Base-by-base conservation (phyloP, 2,888 invertebrate genomes). In the Ganaspis brasiliensis region DNA sequence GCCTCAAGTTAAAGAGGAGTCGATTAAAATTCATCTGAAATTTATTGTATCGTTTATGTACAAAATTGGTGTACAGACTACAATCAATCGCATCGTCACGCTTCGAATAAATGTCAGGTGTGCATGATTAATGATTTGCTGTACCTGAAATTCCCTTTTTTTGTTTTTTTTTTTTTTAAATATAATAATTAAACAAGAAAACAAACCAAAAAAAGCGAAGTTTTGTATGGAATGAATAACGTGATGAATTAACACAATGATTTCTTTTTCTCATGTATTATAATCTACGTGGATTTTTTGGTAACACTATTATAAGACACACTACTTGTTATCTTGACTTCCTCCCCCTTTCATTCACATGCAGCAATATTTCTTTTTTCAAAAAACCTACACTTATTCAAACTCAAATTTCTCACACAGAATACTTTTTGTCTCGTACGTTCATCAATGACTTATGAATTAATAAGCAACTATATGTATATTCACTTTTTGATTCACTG, bases 1-100 rank as follows among this genome's bases (percentile, higher is more conserved):
- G 19, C 19, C 52, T 52, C 19, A 52, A 72, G 19, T 55, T 26
- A 37, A 71, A 40, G 24, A 45, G 37, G 45, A 21, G 24, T 40
- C 21, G n/a, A 24, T 40, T 67, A 74, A 63, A 26, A 74, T 76
- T 86, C 83, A 82, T 88, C 87, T 89, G 89, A 90, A 90, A 90
- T 91, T 91, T 91, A 90, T 89, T 90, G 89, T 90, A 89, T 90
- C 87, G 88, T 89, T 90, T 91, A 91, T 91, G 91, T 91, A 91
- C 90, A 91, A 91, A 91, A 91, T 89, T 87, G 87, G 89, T 91
- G 90, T 90, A 91, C 91, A 89, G 89, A 90, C 89, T 89, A 89
- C 89, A 87, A 86, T 88, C 86, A 86, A 87, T 88, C 85, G 87
- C 85, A 86, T 37, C 35, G 35, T 9, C 61, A 61, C 45, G 45